Conservation (phyloP, 2,797 vertebrate genomes). For the Amblyopsis hoosieri region DNA sequence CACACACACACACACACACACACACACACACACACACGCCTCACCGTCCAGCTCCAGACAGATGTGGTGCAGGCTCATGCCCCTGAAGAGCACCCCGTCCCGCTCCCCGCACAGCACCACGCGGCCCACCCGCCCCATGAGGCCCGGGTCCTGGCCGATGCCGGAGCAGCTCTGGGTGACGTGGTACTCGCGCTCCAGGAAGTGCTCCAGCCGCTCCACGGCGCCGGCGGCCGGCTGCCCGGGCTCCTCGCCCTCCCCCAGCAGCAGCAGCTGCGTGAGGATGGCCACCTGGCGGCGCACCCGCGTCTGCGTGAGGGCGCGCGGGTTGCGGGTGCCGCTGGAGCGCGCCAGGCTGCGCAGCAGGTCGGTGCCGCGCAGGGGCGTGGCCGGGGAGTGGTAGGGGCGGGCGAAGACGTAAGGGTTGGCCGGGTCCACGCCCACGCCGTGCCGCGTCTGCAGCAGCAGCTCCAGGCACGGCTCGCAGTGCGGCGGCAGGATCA, state of each 20-base stretch:
- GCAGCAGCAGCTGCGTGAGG: slow-evolving; percentile 80
- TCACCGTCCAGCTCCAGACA: slow-evolving; percentile 84
- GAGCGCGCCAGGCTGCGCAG: slow-evolving; percentile 80
- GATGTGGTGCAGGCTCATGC: slow-evolving; percentile 85
- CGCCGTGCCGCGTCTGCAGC: slow-evolving; percentile 77
- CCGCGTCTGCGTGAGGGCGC: slow-evolving; percentile 79
- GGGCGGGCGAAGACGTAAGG: slow-evolving; percentile 80
- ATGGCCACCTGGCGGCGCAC: slow-evolving; percentile 83
- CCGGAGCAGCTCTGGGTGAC: slow-evolving; percentile 80
- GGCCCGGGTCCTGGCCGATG: slow-evolving; percentile 80
- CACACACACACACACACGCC: slow-evolving; percentile 16
- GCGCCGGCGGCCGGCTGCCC: slow-evolving; percentile 65
- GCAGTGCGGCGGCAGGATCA: slow-evolving; percentile 81
- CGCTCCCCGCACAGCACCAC: slow-evolving; percentile 83
- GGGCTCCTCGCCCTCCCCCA: slow-evolving; percentile 79
- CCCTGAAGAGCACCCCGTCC: slow-evolving; percentile 82
- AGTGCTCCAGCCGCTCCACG: slow-evolving; percentile 77
- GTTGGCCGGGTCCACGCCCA: slow-evolving; percentile 79
- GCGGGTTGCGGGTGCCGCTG: slow-evolving; percentile 79
- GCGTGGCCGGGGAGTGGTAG: slow-evolving; percentile 81
- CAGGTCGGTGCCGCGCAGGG: slow-evolving; percentile 80
- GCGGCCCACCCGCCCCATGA: slow-evolving; percentile 81
- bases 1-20: slow-evolving; percentile 6
- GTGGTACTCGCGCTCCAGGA: slow-evolving; percentile 82
- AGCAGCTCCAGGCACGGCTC: slow-evolving; percentile 82